Base-by-base conservation (phyloP, 2,888 invertebrate species). In the Steinernema hermaphroditum region DNA sequence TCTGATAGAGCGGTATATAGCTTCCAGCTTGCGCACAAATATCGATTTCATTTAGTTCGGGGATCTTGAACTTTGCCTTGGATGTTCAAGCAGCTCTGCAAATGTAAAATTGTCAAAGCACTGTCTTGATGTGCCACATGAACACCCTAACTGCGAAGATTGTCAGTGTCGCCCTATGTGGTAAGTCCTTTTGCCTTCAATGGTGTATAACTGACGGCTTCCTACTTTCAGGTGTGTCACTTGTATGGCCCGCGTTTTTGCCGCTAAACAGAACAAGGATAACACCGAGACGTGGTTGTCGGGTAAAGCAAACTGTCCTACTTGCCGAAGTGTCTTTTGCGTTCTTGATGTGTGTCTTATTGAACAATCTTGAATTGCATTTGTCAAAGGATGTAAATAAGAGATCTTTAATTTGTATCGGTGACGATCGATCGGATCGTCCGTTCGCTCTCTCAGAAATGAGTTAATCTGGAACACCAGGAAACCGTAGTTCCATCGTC, bases 101-200 rank as follows among this genome's bases (percentile, higher is more conserved):
- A 54, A 54, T 54, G 54, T 54, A 12, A 27, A 2, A 6, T 6
- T 54, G 22, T 22, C 54, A 6, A 54, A 54, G 54, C 9, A 54
- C 22, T 54, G 54, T 27, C 22, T 54, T 4, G 54, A 54, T 16
- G 22, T 54, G 22, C 22, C 54, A 8, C 24, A 54, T 14, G 27
- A 27, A 54, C 24, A 8, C 14, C 41, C 27, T 6, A 54, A 27
- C 27, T 54, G 54, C 27, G 54, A 27, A 24, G 54, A 54, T 1
- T 54, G 54, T 54, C 22, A 24, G 8, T 54, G 54, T 24, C 54
- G 54, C 22, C 54, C 54, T 6, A 54, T 54, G 54, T 54, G 54
- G 54, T 54, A 54, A 27, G 54, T 14, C n/a, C n/a, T n/a, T n/a
- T n/a, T 27, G 6, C 46, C 46, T 46, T 46, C n/a, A 4, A 46